Conservation (phyloP, 2,113 vertebrate species). For the Sceloporus tristichus region DNA sequence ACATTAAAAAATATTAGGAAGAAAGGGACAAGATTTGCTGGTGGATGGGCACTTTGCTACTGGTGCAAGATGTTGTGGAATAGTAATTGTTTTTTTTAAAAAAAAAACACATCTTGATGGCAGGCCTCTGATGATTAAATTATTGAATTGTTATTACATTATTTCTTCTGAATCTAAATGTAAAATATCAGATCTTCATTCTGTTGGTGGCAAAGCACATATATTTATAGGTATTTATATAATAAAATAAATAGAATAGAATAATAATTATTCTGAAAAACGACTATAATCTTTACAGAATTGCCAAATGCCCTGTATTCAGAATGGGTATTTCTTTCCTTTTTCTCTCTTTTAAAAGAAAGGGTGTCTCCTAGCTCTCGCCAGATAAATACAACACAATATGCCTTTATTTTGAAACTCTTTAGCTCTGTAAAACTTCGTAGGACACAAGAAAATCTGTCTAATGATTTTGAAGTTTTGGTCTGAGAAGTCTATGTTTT, state of each 20-base stretch:
- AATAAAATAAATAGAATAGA: neutral
- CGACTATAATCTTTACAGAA: neutral
- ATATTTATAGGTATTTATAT: neutral
- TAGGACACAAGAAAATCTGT: neutral
- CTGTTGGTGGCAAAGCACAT: neutral
- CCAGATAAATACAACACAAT: neutral
- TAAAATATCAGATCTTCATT: neutral
- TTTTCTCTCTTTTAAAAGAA: neutral
- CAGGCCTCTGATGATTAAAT: conserved; percentile 4
- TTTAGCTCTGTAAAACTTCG: neutral
- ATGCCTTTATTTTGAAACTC: neutral
- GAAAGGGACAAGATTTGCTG: neutral
- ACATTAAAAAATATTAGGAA: neutral
- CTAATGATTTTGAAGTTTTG: neutral
- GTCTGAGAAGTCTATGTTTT: neutral
- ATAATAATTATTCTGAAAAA: neutral
- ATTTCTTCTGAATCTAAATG: neutral
- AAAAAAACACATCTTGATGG: neutral
- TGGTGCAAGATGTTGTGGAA: neutral
- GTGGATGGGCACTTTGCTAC: neutral
- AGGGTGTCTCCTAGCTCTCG: neutral
- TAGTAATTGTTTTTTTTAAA: neutral
- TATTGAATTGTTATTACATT: neutral
- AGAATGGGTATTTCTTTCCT: neutral
- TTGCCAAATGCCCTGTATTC: neutral